Percentiles rank a stretch among this genome's conserved stretches.
These are phyloP conservation scores for Diplodus puntazzo DNA, from an alignment of 2,797 vertebrate species.

Conservation along the genomic window DNA sequence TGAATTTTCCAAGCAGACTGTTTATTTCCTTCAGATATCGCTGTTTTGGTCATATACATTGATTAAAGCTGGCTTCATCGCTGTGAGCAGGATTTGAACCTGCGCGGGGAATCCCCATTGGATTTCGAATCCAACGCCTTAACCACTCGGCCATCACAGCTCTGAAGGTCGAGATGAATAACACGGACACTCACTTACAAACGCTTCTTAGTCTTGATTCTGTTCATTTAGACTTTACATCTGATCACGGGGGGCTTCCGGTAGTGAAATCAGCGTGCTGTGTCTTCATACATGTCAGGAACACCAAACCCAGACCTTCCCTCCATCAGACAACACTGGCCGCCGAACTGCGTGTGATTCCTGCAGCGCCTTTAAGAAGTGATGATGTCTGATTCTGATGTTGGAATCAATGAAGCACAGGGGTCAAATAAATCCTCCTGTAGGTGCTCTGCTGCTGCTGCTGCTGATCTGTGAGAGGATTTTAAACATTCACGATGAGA, in stretches of 20 bases:
- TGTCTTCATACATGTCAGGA: no score
- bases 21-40: no score
- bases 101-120: conserved; percentile 46
- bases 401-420: neutral
- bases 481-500: neutral
- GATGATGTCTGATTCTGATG: neutral
- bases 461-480: neutral
- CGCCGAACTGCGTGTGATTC: no score
- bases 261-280: no score
- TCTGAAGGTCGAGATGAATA: fast-evolving
- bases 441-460: no score
- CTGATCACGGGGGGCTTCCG: no score
- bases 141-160: conserved; percentile 57
- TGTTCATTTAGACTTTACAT: neutral
- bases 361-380: neutral
- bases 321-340: no score
- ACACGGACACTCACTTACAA: no score
- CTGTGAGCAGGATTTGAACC: conserved; percentile 61
- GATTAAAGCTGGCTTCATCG: neutral
- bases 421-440: neutral
- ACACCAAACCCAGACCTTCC: no score
- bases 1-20: no score
- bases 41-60: neutral
- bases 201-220: no score
- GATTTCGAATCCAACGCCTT: conserved; percentile 57